Evolutionary conservation across 2,888 invertebrate species (phyloP).

Genomic region (Caenorhabditis uteleia): DNA sequence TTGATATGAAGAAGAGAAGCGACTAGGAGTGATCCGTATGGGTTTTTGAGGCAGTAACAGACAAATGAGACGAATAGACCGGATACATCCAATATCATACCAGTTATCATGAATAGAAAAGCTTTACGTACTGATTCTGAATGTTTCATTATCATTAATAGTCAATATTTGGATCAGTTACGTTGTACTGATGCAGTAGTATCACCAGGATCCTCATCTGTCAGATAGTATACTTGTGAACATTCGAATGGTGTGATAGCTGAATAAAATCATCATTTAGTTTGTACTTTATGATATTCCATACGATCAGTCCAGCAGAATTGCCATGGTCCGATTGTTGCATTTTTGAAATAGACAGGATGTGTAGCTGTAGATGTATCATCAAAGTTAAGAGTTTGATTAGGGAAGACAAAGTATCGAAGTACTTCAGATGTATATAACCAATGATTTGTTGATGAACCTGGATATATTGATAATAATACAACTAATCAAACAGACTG

Average conservation of each 20-base stretch:
- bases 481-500: conserved; percentile 6
- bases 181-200: conserved; percentile 67
- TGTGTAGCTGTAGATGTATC: conserved; percentile 41
- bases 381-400: conserved; percentile 52
- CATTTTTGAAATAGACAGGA: conserved; percentile 62
- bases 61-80: conserved; percentile 49
- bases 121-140: conserved; percentile 62
- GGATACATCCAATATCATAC: conserved; percentile 43
- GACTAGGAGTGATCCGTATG: conserved; percentile 60
- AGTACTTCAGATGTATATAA: conserved; percentile 68
- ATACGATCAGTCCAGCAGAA: conserved; percentile 68
- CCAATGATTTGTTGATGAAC: conserved; percentile 66
- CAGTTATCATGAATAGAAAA: conserved; percentile 60
- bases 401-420: conserved; percentile 66
- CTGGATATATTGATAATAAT: conserved; percentile 35
- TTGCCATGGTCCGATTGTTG: conserved; percentile 68
- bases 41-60: conserved; percentile 54
- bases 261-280: conserved; percentile 25
- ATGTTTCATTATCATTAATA: conserved; percentile 14
- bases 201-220: conserved; percentile 65
- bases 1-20: conserved; percentile 64
- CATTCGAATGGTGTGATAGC: conserved; percentile 62
- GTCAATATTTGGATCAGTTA: conserved; percentile 20
- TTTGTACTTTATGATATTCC: background rate
- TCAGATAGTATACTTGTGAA: conserved; percentile 54